These are phyloP conservation scores for Drosophila paramelanica DNA, from an alignment of 2,888 invertebrate species.

Conservation along the genomic window DNA sequence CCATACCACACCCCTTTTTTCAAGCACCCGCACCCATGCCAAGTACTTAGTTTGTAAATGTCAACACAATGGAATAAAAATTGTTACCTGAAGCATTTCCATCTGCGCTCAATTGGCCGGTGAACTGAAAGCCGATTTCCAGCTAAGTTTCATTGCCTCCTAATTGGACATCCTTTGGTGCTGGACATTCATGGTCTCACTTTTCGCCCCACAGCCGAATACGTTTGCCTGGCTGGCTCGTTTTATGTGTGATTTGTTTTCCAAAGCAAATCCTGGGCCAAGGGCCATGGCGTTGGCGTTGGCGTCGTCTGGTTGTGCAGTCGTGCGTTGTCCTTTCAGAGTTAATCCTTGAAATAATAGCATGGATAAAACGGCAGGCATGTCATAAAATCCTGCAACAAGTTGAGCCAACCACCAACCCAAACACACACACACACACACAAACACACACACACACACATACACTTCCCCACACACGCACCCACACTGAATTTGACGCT, in stretches of 20 bases:
- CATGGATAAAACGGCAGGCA: conserved; percentile 72
- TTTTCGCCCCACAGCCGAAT: conserved; percentile 3
- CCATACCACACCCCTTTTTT: neutral
- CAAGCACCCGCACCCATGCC: conserved; percentile 41
- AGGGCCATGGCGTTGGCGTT: conserved; percentile 22
- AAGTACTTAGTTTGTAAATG: conserved; percentile 58
- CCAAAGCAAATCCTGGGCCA: conserved; percentile 61
- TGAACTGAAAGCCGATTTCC: conserved; percentile 32
- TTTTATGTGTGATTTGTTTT: conserved; percentile 70
- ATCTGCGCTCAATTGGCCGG: conserved; percentile 13
- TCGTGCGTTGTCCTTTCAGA: conserved; percentile 68
- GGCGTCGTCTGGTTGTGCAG: conserved; percentile 49
- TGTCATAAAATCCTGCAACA: conserved; percentile 77
- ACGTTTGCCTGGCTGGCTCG: conserved; percentile 32
- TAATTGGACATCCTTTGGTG: conserved; percentile 57
- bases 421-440: conserved; percentile 17
- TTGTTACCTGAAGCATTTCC: conserved; percentile 48
- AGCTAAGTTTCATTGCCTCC: conserved; percentile 46
- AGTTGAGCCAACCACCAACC: conserved; percentile 66
- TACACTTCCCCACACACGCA: conserved; percentile 5
- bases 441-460: conserved; percentile 9
- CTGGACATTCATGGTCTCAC: conserved; percentile 6
- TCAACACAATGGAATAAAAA: conserved; percentile 61
- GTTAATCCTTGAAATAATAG: conserved; percentile 81
- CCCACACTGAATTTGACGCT: conserved; percentile 5